Evolutionary conservation across 2,113 vertebrate genomes (phyloP).

Genomic region (Epinephelus cyanopodus): DNA sequence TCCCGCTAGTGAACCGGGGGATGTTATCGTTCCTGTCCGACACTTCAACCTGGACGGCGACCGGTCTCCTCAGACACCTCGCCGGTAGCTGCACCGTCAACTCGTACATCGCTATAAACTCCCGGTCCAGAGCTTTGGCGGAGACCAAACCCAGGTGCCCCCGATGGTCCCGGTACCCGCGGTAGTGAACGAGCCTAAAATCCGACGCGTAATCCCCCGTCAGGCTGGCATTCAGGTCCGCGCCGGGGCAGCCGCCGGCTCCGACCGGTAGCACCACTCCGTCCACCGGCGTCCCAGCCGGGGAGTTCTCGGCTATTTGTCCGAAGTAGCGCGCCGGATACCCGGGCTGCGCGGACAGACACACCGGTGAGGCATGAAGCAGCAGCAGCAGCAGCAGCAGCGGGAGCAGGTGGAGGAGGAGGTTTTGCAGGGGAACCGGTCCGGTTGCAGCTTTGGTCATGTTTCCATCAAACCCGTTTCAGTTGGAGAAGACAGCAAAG

Average conservation of each 20-base stretch:
- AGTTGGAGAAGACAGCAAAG: slow-evolving; percentile 25
- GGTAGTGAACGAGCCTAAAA: slow-evolving; percentile 70
- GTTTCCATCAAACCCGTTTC: slow-evolving; percentile 71
- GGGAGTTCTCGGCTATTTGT: slow-evolving; percentile 77
- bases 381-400: slow-evolving; percentile 29
- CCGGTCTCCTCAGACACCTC: slow-evolving; percentile 49
- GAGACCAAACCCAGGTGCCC: slow-evolving; percentile 74
- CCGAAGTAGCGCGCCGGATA: slow-evolving; percentile 64
- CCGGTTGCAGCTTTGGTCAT: slow-evolving; percentile 74
- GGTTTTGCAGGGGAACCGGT: slow-evolving; percentile 33
- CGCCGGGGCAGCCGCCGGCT: slow-evolving; percentile 53
- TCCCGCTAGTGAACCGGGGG: slow-evolving; percentile 73
- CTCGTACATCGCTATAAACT: slow-evolving; percentile 79
- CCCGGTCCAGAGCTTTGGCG: slow-evolving; percentile 81
- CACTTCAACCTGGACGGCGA: slow-evolving; percentile 78
- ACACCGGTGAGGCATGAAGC: slow-evolving; percentile 50
- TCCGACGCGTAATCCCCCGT: slow-evolving; percentile 74
- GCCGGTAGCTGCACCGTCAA: slow-evolving; percentile 71
- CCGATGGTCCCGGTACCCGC: slow-evolving; percentile 31
- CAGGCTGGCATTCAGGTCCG: slow-evolving; percentile 55
- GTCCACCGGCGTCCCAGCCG: slow-evolving; percentile 77
- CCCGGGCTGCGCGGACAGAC: slow-evolving; percentile 43
- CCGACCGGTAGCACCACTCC: slow-evolving; percentile 66
- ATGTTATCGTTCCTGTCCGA: slow-evolving; percentile 83
- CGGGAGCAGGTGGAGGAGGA: slow-evolving; percentile 41